Evolutionary conservation across 2,113 vertebrate genomes (phyloP), one percentile per base, ranked within the genome.

Genomic region (Melanotaenia duboulayi): DNA sequence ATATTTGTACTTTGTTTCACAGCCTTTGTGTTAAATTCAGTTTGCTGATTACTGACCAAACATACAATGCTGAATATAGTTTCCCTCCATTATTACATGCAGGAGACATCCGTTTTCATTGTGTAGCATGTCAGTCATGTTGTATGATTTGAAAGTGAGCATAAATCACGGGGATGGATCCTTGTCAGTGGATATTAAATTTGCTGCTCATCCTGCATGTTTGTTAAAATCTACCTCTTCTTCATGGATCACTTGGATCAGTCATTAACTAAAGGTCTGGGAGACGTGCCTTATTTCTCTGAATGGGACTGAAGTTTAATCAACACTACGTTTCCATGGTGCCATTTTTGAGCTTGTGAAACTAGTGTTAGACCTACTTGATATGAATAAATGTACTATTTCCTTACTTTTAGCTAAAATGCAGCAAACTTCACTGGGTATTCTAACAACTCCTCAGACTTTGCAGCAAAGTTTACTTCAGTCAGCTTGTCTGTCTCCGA

Each of bases 261-360:
- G 81, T 89, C 76, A 92, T 90, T 90, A 89, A 87, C 85, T 57
- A 25, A 57, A 68, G 44, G 59, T 66, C 66, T 69, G 48, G 79
- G 54, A 74, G 48, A 68, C 32, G 17, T 65, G 50, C 48, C 9
- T 54, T 69, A 52, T 28, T 69, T 48, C 76, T 61, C 35, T 81
- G 23, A 71, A 69, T 66, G 40, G 32, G 28, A 37, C 51, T 51
- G 50, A 71, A 74, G 19, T 35, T 44, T 13, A 32, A 17, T 9
- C 14, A 19, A 24, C 11, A 4, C 51, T 62, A 6, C 25, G 65
- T 32, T 56, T 8, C 11, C 4, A 23, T 10, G 1, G 11, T 23
- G 13, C 25, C n/a, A 46, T 5, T 51, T 24, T 20, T 23, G 20
- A 32, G 20, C n/a, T 44, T 16, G 22, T 61, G 32, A 46, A 49